Percentiles rank a stretch among this genome's conserved stretches.
phyloP scores from a whole-genome alignment of 92 coral and sea anemone genomes.

The Pocillopora meandrina region DNA sequence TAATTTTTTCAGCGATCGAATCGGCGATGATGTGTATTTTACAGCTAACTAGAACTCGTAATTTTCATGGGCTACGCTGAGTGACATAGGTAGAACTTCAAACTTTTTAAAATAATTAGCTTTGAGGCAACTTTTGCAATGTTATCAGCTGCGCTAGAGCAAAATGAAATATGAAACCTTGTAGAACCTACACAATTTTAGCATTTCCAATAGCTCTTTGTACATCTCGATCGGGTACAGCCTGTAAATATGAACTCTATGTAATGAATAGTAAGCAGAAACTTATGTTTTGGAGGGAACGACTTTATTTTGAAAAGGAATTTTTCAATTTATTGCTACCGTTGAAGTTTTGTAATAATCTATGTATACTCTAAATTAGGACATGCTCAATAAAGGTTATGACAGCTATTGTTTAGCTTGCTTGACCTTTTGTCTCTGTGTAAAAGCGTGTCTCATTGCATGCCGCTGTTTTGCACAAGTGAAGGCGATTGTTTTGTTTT shows the following conservation, averaged over 20 bases:
- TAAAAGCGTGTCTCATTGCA: conserved; percentile 8
- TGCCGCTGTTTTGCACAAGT: conserved; percentile 16
- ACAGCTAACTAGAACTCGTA: no score
- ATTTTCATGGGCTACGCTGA: no score
- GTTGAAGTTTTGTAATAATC: not conserved
- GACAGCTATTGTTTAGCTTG: conserved; percentile 9
- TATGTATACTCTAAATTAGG: not conserved
- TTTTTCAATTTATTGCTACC: not conserved
- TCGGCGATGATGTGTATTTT: no score
- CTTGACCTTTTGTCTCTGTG: not conserved
- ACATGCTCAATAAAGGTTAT: not conserved
- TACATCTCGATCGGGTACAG: not conserved
- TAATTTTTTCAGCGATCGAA: no score
- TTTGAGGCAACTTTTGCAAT: not conserved
- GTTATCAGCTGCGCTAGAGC: not conserved
- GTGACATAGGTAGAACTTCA: no score
- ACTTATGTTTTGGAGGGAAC: not conserved
- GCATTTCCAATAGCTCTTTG: not conserved
- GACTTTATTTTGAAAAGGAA: not conserved
- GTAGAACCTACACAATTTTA: not conserved
- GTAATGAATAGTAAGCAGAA: not conserved
- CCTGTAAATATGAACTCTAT: not conserved
- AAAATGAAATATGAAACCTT: not conserved
- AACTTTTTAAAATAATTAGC: no score
- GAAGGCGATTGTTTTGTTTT: not conserved